A percentile compares a stretch with the other conserved stretches of the same genome.
Conservation (phyloP, 2,888 invertebrate genomes). For the Lasioglossum lativentre region DNA sequence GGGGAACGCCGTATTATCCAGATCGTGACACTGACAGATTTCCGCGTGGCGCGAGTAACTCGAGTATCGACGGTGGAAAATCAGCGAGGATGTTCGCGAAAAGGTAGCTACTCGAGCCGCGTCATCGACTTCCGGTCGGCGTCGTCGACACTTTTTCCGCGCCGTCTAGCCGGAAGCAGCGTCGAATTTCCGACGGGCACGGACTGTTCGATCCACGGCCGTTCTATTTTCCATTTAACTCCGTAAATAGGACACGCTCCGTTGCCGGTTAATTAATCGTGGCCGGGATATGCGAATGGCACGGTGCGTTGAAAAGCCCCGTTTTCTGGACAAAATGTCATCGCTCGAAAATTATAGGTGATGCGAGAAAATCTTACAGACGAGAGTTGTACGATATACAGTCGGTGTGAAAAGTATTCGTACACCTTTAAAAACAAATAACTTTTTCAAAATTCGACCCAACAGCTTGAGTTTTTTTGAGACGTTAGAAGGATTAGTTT, state of each 20-base stretch:
- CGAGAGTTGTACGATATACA: not conserved
- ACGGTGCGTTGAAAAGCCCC: slow-evolving; percentile 47
- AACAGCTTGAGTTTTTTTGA: no score
- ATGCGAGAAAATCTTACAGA: no score
- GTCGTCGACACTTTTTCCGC: slow-evolving; percentile 22
- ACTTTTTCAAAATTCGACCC: no score
- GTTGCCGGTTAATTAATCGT: slow-evolving; percentile 67
- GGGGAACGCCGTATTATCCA: not conserved
- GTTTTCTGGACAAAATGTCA: not conserved
- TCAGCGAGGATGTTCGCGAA: not conserved
- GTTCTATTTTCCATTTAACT: slow-evolving; percentile 67
- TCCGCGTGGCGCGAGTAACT: not conserved
- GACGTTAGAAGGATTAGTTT: no score
- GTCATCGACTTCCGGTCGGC: slow-evolving; percentile 6
- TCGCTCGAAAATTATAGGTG: no score
- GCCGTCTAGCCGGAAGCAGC: slow-evolving; percentile 29
- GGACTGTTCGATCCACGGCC: slow-evolving; percentile 24
- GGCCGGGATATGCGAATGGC: slow-evolving; percentile 53
- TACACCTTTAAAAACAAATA: no score
- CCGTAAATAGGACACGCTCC: slow-evolving; percentile 65
- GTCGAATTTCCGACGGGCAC: slow-evolving; percentile 32
- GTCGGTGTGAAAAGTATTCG: no score
- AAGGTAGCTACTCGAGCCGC: not conserved
- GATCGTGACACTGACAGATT: not conserved
- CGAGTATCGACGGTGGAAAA: not conserved